Conservation (phyloP, 2,113 vertebrate genomes). For the Pycnonotus jocosus region DNA sequence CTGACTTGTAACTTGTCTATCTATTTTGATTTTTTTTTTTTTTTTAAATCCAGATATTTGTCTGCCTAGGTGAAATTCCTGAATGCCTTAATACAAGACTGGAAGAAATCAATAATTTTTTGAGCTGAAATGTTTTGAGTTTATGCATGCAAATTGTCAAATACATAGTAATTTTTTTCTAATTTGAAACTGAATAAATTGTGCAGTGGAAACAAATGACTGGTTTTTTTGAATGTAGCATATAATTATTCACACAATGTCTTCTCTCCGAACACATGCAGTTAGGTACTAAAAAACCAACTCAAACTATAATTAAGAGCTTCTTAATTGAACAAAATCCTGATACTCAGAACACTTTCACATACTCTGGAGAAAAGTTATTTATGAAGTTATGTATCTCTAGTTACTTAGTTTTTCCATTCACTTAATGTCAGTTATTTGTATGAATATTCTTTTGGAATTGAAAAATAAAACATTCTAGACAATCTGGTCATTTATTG, state of each 20-base stretch:
- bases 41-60: not conserved
- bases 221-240: not conserved
- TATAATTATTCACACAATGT: not conserved
- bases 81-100: slow-evolving; percentile 23
- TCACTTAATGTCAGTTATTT: not conserved
- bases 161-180: slow-evolving; percentile 33
- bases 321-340: not conserved
- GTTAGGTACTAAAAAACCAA: not conserved
- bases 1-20: slow-evolving; percentile 23
- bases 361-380: not conserved
- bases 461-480: not conserved
- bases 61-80: slow-evolving; percentile 35
- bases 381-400: not conserved
- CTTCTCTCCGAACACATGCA: not conserved
- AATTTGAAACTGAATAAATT: slow-evolving; percentile 50
- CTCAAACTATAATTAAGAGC: not conserved
- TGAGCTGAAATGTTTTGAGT: not conserved
- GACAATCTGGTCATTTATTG: not conserved
- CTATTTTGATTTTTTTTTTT: not conserved
- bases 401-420: not conserved
- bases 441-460: not conserved
- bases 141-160: slow-evolving; percentile 55
- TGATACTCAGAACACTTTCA: not conserved
- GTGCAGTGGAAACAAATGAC: slow-evolving; percentile 24
- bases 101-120: not conserved